phyloP scores from a whole-genome alignment of 2,797 vertebrate species.

The Rhinichthys osculus region DNA sequence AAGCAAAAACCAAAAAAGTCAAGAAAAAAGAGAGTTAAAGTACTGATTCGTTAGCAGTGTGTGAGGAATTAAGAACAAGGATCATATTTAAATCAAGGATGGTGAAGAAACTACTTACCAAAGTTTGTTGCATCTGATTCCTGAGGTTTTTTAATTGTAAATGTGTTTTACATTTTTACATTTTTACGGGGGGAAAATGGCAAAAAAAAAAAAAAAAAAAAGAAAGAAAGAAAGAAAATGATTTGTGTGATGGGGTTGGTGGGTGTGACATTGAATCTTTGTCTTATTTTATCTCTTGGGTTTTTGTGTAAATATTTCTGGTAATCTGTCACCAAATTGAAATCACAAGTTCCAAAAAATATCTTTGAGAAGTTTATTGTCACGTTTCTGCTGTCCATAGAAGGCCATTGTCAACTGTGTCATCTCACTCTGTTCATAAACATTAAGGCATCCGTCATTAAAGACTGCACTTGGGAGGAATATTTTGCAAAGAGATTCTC shows the following conservation, averaged over 20 bases:
- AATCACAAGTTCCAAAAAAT: conserved; percentile 65
- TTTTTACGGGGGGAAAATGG: conserved; percentile 82
- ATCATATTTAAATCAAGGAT: conserved; percentile 76
- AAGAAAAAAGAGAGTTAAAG: conserved; percentile 75
- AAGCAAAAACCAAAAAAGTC: conserved; percentile 91
- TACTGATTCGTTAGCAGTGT: conserved; percentile 70
- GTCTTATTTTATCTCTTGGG: conserved; percentile 77
- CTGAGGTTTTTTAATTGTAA: conserved; percentile 87
- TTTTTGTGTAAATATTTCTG: conserved; percentile 83
- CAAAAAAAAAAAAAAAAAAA: conserved; percentile 66
- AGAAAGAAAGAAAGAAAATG: conserved; percentile 56
- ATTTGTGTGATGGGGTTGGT: conserved; percentile 71
- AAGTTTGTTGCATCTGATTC: conserved; percentile 95
- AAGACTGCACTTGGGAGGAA: conserved; percentile 42
- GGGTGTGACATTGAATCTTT: conserved; percentile 77
- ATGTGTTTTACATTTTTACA: conserved; percentile 91
- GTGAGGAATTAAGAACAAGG: conserved; percentile 83
- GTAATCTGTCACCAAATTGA: conserved; percentile 71
- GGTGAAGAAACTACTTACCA: conserved; percentile 90
- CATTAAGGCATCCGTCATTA: conserved; percentile 37
- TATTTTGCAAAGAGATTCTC: conserved; percentile 66
- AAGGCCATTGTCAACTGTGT: conserved; percentile 67
- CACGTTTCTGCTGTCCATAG: conserved; percentile 30
- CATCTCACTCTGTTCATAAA: conserved; percentile 48
- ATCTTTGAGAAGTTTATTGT: conserved; percentile 66